These are phyloP conservation scores for Chironomus striatipennis DNA, from an alignment of 1,140 invertebrate genomes.

Conservation along the genomic window DNA sequence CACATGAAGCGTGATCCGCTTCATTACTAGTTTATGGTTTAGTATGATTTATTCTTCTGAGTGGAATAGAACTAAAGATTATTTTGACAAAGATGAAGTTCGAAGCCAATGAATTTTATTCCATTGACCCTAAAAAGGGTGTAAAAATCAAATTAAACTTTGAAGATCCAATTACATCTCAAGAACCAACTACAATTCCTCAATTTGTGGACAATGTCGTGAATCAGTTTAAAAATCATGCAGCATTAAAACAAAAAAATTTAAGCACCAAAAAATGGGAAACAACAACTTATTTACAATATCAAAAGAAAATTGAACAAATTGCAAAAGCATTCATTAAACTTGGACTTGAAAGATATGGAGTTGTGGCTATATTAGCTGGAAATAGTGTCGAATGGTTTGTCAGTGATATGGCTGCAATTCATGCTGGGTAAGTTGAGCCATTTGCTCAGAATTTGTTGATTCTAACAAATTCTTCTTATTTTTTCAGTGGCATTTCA, in stretches of 20 bases:
- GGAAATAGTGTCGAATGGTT: conserved; percentile 92
- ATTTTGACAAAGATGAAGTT: too few species aligned
- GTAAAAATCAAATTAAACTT: too few species aligned
- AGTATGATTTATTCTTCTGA: too few species aligned
- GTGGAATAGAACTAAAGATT: too few species aligned
- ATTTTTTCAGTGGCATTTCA: conserved; percentile 63
- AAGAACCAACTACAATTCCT: conserved; percentile 65
- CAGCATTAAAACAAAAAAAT: conserved; percentile 60
- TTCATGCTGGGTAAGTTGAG: conserved; percentile 73
- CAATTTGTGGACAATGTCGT: conserved; percentile 56
- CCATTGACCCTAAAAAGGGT: too few species aligned
- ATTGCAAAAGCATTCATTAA: conserved; percentile 82
- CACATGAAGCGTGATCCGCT: too few species aligned
- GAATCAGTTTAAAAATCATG: conserved; percentile 54
- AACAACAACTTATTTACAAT: conserved; percentile 63
- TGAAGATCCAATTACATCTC: too few species aligned
- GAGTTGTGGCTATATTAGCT: conserved; percentile 80
- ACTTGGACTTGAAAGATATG: conserved; percentile 68
- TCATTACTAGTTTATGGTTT: too few species aligned
- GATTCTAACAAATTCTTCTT: background rate
- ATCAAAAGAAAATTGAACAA: conserved; percentile 59
- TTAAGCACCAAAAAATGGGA: conserved; percentile 45
- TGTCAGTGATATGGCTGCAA: conserved; percentile 74
- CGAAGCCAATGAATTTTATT: too few species aligned
- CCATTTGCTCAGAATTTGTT: background rate